phyloP scores from a whole-genome alignment of 1,140 invertebrate genomes.

The Cataglyphis hispanica region DNA sequence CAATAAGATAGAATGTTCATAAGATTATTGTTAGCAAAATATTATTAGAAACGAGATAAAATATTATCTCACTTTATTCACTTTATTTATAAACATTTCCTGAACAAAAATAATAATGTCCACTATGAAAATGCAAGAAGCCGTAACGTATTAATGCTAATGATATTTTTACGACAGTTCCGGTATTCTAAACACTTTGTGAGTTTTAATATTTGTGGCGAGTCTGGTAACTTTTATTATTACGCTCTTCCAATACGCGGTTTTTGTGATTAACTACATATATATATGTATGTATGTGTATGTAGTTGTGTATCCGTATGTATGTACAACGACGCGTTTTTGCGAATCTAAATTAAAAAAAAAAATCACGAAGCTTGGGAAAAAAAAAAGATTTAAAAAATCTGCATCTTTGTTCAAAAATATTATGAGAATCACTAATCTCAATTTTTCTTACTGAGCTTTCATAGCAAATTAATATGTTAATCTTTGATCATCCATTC shows the following conservation, averaged over 20 bases:
- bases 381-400: neutral
- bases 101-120: slow-evolving; percentile 21
- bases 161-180: slow-evolving; percentile 45
- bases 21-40: neutral
- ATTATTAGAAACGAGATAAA: neutral
- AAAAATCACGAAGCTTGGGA: neutral
- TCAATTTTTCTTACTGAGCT: neutral
- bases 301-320: no score
- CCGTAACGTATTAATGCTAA: slow-evolving; percentile 35
- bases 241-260: slow-evolving; percentile 33
- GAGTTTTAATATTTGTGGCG: slow-evolving; percentile 55
- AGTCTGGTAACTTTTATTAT: slow-evolving; percentile 51
- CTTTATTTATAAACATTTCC: slow-evolving; percentile 18
- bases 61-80: neutral
- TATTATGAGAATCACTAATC: neutral
- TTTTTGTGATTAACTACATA: slow-evolving; percentile 2
- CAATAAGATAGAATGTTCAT: no score
- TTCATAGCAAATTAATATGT: neutral
- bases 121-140: slow-evolving; percentile 23
- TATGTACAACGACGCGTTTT: neutral
- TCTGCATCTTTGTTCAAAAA: neutral
- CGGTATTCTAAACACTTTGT: slow-evolving; percentile 47
- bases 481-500: slow-evolving; percentile 44
- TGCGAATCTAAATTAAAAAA: neutral
- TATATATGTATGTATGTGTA: neutral